phyloP scores from a whole-genome alignment of 1,140 invertebrate species.

The Marisa cornuarietis region DNA sequence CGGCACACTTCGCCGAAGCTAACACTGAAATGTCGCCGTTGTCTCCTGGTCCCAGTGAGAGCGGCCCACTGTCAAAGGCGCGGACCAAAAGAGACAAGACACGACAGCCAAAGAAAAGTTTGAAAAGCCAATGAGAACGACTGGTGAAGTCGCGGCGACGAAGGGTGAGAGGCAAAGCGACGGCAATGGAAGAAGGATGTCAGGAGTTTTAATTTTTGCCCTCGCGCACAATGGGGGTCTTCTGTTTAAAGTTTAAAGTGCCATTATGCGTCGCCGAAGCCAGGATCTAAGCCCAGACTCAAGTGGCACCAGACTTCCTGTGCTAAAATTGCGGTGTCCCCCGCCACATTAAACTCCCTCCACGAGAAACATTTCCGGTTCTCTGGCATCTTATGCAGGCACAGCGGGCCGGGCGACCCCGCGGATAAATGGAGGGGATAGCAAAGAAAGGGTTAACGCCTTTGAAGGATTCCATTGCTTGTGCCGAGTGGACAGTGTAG shows the following conservation, averaged over 20 bases:
- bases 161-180: neutral
- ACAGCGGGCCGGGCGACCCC: neutral
- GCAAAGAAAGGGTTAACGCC: no score
- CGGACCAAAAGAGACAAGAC: no score
- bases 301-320: constrained; percentile 14
- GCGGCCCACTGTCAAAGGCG: no score
- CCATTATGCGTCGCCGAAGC: constrained; percentile 14
- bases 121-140: no score
- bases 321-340: neutral
- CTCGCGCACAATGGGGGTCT: constrained; percentile 10
- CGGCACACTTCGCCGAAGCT: no score
- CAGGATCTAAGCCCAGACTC: neutral
- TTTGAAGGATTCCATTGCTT: no score
- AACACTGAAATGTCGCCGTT: no score
- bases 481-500: no score
- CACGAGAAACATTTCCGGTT: neutral
- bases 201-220: neutral
- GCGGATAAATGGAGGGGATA: neutral
- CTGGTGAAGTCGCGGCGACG: no score
- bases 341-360: constrained; percentile 13
- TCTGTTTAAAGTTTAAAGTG: constrained; percentile 7
- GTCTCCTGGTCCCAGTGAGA: no score
- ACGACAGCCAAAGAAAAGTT: no score
- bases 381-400: neutral
- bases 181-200: constrained; percentile 1